Evolutionary conservation across 2,113 vertebrate species (phyloP).

Genomic region (Meleagris gallopavo): DNA sequence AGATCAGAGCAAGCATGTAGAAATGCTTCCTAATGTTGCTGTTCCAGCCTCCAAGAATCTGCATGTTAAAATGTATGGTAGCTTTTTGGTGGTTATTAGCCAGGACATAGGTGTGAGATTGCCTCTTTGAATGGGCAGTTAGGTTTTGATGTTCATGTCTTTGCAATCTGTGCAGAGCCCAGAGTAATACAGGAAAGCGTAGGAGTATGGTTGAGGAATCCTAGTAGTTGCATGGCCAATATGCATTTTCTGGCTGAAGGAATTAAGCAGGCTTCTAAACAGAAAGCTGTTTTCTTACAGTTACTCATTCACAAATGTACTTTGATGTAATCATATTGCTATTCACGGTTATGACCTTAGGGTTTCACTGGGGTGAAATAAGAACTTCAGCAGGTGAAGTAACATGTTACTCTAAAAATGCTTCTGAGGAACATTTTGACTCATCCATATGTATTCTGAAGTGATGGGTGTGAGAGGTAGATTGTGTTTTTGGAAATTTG

Average conservation of each 20-base stretch:
- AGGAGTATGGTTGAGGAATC: neutral
- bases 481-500: too few relatives aligned
- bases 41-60: neutral
- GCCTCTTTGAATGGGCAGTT: neutral
- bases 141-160: neutral
- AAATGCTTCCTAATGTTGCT: neutral
- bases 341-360: neutral
- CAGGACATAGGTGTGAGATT: neutral
- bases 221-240: neutral
- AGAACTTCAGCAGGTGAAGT: neutral
- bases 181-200: neutral
- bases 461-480: neutral
- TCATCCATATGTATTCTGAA: neutral
- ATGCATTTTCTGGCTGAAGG: neutral
- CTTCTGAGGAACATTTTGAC: neutral
- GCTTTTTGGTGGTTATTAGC: neutral
- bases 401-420: neutral
- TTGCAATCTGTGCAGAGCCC: neutral
- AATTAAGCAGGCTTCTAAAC: neutral
- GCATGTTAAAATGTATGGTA: neutral
- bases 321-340: neutral
- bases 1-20: neutral
- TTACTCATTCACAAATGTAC: slow-evolving; percentile 20
- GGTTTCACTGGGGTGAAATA: neutral
- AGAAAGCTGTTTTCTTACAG: neutral